phyloP scores from a whole-genome alignment of 2,888 invertebrate genomes.

The Drosophila antonietae region DNA sequence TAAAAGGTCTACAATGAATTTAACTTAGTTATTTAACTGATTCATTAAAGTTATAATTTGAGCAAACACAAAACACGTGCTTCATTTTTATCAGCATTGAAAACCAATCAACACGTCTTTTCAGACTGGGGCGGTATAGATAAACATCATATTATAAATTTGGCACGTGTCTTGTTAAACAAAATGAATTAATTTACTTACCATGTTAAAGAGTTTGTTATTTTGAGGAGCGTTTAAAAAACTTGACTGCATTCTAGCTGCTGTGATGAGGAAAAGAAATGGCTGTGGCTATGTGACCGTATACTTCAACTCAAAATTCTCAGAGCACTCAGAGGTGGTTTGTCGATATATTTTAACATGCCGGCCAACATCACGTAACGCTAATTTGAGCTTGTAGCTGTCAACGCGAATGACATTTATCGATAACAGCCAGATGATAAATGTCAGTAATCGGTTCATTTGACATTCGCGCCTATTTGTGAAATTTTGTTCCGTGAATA shows the following conservation, averaged over 20 bases:
- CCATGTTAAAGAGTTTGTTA: slow-evolving; percentile 3
- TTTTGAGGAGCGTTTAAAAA: slow-evolving; percentile 1
- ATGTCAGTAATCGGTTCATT: background rate
- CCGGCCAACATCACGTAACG: slow-evolving; percentile 6
- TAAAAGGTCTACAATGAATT: slow-evolving; percentile 22
- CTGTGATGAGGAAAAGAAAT: slow-evolving; percentile 35
- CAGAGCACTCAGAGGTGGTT: slow-evolving; percentile 4
- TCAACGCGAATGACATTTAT: slow-evolving; percentile 12
- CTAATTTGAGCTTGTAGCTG: background rate
- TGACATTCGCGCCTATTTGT: slow-evolving; percentile 37
- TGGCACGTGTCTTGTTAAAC: background rate
- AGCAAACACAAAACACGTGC: slow-evolving; percentile 4
- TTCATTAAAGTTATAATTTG: background rate
- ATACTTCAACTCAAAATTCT: background rate
- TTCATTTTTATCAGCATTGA: slow-evolving; percentile 30
- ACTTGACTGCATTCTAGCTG: slow-evolving; percentile 5
- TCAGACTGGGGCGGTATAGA: slow-evolving; percentile 64
- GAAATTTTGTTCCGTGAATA: slow-evolving; percentile 4
- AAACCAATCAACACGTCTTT: slow-evolving; percentile 62
- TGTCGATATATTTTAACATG: background rate
- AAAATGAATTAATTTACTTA: background rate
- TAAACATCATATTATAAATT: slow-evolving; percentile 42
- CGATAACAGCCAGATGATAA: background rate
- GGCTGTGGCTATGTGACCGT: background rate
- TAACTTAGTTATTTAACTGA: background rate